phyloP scores from a whole-genome alignment of 2,797 vertebrate genomes.

The Bradypus variegatus region DNA sequence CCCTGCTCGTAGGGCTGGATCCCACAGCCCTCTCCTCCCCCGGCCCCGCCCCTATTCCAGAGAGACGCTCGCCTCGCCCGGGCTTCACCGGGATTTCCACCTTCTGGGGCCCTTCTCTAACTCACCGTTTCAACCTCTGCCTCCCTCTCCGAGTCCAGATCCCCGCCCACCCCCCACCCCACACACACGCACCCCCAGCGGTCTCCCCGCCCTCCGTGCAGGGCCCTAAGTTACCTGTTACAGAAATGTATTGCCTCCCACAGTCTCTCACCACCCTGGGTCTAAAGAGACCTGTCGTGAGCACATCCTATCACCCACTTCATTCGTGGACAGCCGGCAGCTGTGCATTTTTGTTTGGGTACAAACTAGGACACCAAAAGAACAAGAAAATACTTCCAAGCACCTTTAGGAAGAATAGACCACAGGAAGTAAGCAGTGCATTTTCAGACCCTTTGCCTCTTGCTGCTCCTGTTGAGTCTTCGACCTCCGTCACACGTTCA shows the following conservation, averaged over 20 bases:
- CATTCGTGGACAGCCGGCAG: neutral
- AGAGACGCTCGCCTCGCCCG: neutral
- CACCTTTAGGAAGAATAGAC: neutral
- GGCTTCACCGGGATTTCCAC: neutral
- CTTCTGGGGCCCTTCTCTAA: neutral
- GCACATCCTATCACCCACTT: neutral
- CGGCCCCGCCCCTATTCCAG: neutral
- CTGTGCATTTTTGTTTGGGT: neutral
- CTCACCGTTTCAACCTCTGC: constrained; percentile 25
- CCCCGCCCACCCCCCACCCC: neutral
- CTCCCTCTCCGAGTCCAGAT: neutral
- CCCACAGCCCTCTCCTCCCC: neutral
- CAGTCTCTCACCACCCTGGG: neutral
- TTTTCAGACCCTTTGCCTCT: neutral
- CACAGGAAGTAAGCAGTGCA: neutral
- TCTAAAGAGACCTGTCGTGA: neutral
- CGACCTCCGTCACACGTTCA: neutral
- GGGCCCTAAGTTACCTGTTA: neutral
- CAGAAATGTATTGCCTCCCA: neutral
- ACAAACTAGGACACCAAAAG: neutral
- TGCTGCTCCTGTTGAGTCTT: neutral
- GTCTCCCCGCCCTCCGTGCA: neutral
- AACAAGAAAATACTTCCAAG: neutral
- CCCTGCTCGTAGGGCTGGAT: rapidly evolving
- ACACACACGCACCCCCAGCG: neutral